Conservation (phyloP, 2,888 invertebrate species). For the Sepioteuthis lessoniana region DNA sequence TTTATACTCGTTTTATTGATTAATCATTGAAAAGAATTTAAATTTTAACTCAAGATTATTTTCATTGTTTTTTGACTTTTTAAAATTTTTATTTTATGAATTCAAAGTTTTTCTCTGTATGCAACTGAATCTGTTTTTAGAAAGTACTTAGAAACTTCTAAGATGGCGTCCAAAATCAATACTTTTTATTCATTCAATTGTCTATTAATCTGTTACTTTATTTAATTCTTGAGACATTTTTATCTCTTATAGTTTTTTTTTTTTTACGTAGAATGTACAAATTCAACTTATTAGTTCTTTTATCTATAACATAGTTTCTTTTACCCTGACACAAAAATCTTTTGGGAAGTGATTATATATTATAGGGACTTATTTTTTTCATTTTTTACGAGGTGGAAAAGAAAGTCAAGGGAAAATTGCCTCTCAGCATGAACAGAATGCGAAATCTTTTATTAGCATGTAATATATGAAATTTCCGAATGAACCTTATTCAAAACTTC, state of each 20-base stretch:
- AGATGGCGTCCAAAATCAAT: constrained; percentile 33
- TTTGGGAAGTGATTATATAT: too few species aligned
- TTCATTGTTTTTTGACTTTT: not conserved
- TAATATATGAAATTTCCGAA: too few species aligned
- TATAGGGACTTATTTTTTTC: too few species aligned
- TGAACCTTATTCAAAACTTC: too few species aligned
- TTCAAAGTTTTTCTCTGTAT: not conserved
- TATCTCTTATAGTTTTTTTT: not conserved
- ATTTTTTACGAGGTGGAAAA: too few species aligned
- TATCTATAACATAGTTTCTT: not conserved
- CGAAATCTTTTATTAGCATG: too few species aligned
- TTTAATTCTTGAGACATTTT: not conserved
- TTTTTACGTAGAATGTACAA: not conserved
- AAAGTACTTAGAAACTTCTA: constrained; percentile 20
- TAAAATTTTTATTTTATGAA: not conserved
- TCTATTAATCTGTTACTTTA: constrained; percentile 8
- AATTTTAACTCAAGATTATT: not conserved
- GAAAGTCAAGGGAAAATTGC: too few species aligned
- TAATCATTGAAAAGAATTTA: not conserved
- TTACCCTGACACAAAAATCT: too few species aligned
- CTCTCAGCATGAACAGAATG: too few species aligned
- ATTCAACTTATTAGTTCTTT: not conserved
- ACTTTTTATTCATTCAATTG: not conserved
- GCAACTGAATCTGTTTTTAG: not conserved
- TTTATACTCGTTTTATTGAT: not conserved